Evolutionary conservation across 2,797 vertebrate genomes (phyloP), one percentile per base, ranked within the genome.

Genomic region (Lophotriccus pileatus): DNA sequence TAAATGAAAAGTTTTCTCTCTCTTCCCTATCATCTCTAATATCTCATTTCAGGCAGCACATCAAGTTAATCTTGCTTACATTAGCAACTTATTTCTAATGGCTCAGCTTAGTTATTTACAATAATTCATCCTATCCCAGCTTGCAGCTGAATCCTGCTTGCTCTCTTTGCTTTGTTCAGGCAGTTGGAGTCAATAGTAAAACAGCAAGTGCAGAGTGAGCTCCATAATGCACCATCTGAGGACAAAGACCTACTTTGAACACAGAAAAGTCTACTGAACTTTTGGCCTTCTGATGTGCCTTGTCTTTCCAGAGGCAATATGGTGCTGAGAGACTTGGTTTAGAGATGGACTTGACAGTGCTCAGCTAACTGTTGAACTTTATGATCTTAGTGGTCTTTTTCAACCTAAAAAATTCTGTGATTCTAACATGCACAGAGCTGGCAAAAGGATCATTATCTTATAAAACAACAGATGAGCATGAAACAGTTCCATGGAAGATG

Each of bases 61-160:
- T 95, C 84, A 87, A 95, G 94, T 96, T 95, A 96, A 97, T 97
- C 97, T 97, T 87, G 91, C 95, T 97, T 97, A 87, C 80, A 96
- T 95, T 94, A 94, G 94, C 96, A 97, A 94, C 70, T 95, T 96
- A 94, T 66, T 96, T 97, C 79, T 94, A 96, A 95, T 78, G 73
- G 87, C n/a, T 91, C 36, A 28, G 66, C 81, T 93, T 58, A 78
- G 89, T 90, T 95, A 88, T 93, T 95, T 94, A 72, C 84, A 50
- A 73, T 88, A 94, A 92, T 58, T 95, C 82, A 94, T 72, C 46
- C 23, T n/a, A 30, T 32, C 69, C 32, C 58, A 78, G 63, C 43
- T 87, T 59, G 36, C 53, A 76, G 63, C 52, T 41, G 50, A 93
- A 80, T 82, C 32, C 60, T 58, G 14, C 77, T 68, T 77, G 30